Conservation (phyloP, 2,888 invertebrate species). For the Xanthia icteritia region DNA sequence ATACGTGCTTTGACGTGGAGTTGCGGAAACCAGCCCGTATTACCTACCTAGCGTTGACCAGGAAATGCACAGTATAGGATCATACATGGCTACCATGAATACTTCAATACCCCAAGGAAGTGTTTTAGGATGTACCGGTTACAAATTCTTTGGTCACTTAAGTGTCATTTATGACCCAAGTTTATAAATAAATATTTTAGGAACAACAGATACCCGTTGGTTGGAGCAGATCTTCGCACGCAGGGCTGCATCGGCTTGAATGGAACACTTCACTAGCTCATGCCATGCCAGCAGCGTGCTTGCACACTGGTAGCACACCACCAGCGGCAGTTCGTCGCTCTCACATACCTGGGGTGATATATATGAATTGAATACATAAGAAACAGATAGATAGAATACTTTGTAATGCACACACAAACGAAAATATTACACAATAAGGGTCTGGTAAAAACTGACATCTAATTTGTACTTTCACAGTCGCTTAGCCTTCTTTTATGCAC, state of each 20-base stretch:
- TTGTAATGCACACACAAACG: not conserved
- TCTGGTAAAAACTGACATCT: not conserved
- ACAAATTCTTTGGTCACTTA: not conserved
- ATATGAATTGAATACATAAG: not conserved
- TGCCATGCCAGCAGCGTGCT: conserved; percentile 92
- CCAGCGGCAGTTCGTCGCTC: conserved; percentile 89
- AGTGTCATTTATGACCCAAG: not conserved
- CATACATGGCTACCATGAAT: too few relatives aligned
- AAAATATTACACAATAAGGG: not conserved
- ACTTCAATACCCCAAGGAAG: too few relatives aligned
- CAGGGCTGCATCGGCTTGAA: conserved; percentile 88
- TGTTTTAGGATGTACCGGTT: too few relatives aligned
- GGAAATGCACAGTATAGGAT: too few relatives aligned
- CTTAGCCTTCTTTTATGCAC: not conserved
- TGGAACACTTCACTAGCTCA: conserved; percentile 89
- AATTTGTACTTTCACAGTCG: not conserved
- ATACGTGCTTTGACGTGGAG: too few relatives aligned
- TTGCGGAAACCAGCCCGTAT: too few relatives aligned
- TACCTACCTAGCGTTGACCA: too few relatives aligned
- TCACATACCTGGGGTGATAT: conserved; percentile 81
- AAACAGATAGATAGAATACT: not conserved
- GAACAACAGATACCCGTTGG: conserved; percentile 29
- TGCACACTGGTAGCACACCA: conserved; percentile 92
- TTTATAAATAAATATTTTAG: not conserved
- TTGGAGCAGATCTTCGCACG: conserved; percentile 51